Evolutionary conservation across 2,888 invertebrate species (phyloP), one percentile per base, ranked within the genome.

Genomic region (Eupithecia pulchellata): DNA sequence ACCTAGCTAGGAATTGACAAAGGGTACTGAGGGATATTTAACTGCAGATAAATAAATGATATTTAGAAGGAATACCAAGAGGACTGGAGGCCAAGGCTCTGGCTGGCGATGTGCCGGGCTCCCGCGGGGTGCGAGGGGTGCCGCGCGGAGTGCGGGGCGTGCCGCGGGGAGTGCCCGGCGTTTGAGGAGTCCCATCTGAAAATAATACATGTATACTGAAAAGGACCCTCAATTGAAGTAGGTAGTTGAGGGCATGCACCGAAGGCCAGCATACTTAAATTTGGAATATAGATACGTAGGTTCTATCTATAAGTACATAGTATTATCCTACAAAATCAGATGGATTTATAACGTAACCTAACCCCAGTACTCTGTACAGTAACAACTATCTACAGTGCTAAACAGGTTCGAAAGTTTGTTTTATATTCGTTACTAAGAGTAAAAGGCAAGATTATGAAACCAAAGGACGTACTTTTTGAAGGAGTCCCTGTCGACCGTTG

Each of bases 401-500:
- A n/a, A n/a, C n/a, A n/a, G n/a, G n/a, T 42, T 42, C 8, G 8
- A n/a, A 42, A 42, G 2, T 20, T 8, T 47, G 42, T 47, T 9
- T 9, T 47, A 47, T 47, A 47, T 47, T 47, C 20, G 14, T 17
- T 20, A 20, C 0, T 8, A 6, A 4, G 8, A 9, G 20, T 47
- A 47, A 42, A 42, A 42, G 2, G 42, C 8, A 55, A 27, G 52
- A 13, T 6, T 52, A 11, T 27, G 42, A 47, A 55, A 55, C 6
- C 5, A 27, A 27, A 29, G 17, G n/a, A 64, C 66, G 1, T 14
- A 91, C 94, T 87, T 84, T 93, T 88, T 3, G 91, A 88, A 65
- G 93, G 89, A 61, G 93, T 93, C 47, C 91, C 91, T 29, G 91
- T 82, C 34, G 94, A 90, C 62, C 91, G 86, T 76, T 94, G 94